Percentiles rank a stretch among this genome's conserved stretches.
phyloP scores from a whole-genome alignment of 2,888 invertebrate species.

The Lepidocyrtinus sp. region DNA sequence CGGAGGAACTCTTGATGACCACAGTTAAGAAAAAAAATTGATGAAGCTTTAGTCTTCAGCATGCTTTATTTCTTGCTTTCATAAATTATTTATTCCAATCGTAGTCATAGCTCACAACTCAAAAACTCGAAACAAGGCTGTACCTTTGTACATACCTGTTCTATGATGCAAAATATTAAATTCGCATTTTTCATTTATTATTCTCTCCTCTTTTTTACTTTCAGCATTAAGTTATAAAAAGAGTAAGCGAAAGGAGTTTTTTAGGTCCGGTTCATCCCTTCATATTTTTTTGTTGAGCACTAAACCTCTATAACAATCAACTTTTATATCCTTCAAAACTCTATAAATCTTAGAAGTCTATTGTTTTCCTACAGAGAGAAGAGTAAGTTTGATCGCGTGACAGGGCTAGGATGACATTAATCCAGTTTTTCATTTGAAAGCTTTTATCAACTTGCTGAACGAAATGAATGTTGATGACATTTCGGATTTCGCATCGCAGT shows the following conservation, averaged over 20 bases:
- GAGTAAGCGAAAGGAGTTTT: background rate
- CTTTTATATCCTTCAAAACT: no score
- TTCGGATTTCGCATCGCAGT: no score
- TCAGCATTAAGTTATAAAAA: background rate
- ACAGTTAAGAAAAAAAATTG: background rate
- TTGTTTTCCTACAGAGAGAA: background rate
- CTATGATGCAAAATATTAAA: background rate
- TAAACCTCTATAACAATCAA: no score
- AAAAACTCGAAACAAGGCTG: background rate
- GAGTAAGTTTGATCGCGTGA: background rate
- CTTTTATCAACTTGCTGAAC: background rate
- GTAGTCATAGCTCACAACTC: background rate
- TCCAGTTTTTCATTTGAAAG: background rate
- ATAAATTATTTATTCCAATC: conserved; percentile 7
- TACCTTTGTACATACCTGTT: background rate
- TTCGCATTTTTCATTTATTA: conserved; percentile 4
- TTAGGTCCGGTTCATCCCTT: background rate
- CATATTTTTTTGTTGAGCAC: no score
- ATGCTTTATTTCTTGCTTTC: background rate
- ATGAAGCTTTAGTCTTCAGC: background rate
- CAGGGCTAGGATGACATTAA: background rate
- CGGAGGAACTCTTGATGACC: no score
- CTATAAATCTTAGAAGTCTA: background rate
- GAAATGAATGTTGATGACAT: no score
- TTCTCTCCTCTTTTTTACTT: background rate